Evolutionary conservation across 1,140 invertebrate species (phyloP).

Genomic region (Eumeta japonica): DNA sequence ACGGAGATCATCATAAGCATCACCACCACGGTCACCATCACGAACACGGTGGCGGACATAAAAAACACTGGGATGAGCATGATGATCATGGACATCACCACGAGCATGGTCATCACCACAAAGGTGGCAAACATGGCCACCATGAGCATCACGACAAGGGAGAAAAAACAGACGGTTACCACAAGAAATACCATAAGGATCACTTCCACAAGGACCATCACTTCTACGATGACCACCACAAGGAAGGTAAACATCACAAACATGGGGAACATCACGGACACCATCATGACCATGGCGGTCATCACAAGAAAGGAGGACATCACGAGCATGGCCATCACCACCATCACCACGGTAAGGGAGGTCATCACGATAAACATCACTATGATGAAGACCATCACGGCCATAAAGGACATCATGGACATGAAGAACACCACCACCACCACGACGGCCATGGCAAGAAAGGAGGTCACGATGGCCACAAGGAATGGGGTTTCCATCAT

Average conservation of each 20-base stretch:
- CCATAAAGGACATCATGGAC: constrained; percentile 42
- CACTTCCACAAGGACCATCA: constrained; percentile 48
- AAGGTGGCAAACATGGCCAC: constrained; percentile 43
- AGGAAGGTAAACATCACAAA: constrained; percentile 46
- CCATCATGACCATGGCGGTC: constrained; percentile 33
- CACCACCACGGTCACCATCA: constrained; percentile 39
- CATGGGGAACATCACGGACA: constrained; percentile 43
- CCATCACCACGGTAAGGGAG: constrained; percentile 37
- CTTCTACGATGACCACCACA: constrained; percentile 46
- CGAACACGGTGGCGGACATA: constrained; percentile 38
- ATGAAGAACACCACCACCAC: constrained; percentile 43
- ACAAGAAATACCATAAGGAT: constrained; percentile 51
- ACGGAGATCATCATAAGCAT: constrained; percentile 39
- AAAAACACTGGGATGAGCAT: constrained; percentile 43
- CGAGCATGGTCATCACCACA: constrained; percentile 45
- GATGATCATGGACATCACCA: constrained; percentile 44
- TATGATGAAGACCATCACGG: constrained; percentile 38
- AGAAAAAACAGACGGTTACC: constrained; percentile 42
- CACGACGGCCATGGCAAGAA: constrained; percentile 46
- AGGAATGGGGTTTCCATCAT: constrained; percentile 47
- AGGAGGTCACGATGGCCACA: constrained; percentile 37
- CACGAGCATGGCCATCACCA: constrained; percentile 38
- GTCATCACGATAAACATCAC: constrained; percentile 45
- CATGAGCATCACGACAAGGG: constrained; percentile 47
- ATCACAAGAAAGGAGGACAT: constrained; percentile 46